phyloP scores from a whole-genome alignment of 2,113 vertebrate species.

The Siniperca chuatsi region DNA sequence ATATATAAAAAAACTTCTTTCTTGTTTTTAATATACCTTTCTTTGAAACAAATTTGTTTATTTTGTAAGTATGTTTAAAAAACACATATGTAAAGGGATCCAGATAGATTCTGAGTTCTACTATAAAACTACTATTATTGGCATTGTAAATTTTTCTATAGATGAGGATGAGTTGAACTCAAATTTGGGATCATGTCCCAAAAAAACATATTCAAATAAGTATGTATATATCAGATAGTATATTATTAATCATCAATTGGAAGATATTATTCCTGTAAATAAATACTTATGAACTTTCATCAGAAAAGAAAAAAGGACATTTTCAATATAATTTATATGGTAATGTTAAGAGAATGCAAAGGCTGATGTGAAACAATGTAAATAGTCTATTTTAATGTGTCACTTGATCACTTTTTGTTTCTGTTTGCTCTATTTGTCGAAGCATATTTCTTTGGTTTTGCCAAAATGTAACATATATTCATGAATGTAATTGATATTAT shows the following conservation, averaged over 20 bases:
- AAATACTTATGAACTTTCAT: slow-evolving; percentile 89
- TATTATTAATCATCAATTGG: slow-evolving; percentile 85
- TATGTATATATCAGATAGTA: slow-evolving; percentile 87
- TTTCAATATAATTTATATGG: slow-evolving; percentile 93
- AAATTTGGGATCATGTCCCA: slow-evolving; percentile 43
- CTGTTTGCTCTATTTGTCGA: slow-evolving; percentile 75
- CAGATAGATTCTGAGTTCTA: slow-evolving; percentile 2
- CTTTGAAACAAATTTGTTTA: neutral
- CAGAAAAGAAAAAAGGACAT: slow-evolving; percentile 80
- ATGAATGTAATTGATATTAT: slow-evolving; percentile 80
- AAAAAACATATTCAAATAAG: slow-evolving; percentile 83
- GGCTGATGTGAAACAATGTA: slow-evolving; percentile 88
- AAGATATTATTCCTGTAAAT: slow-evolving; percentile 89
- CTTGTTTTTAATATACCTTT: slow-evolving; percentile 29
- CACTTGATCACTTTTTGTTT: slow-evolving; percentile 80
- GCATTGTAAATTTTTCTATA: slow-evolving; percentile 42
- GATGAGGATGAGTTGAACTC: slow-evolving; percentile 17
- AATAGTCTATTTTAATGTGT: slow-evolving; percentile 87
- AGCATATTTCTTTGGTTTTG: slow-evolving; percentile 60
- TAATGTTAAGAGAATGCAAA: slow-evolving; percentile 88
- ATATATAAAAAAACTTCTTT: neutral
- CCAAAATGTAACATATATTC: slow-evolving; percentile 70
- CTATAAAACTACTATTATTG: slow-evolving; percentile 40
- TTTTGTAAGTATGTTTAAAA: slow-evolving; percentile 15
- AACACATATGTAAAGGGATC: neutral